phyloP scores from a whole-genome alignment of 2,797 vertebrate genomes.

The Petrocephalus schoutedeni region DNA sequence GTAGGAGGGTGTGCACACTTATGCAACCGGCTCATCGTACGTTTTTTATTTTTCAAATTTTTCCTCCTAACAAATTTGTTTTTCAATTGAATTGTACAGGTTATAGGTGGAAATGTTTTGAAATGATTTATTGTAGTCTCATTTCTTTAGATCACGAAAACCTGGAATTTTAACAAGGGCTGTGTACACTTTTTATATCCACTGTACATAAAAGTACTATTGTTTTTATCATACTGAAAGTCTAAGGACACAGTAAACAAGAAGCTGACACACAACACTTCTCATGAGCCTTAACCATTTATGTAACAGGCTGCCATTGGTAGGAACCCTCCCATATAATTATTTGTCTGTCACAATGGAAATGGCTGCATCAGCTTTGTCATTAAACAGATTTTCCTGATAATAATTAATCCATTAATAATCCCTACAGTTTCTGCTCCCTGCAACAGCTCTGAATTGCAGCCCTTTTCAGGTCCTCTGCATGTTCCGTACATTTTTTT shows the following conservation, averaged over 20 bases:
- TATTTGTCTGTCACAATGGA: neutral
- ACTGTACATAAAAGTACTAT: neutral
- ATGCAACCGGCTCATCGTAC: too few species aligned
- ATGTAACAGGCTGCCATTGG: neutral
- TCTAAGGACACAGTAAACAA: neutral
- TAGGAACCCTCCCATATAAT: neutral
- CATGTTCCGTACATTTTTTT: neutral
- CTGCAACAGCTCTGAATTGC: neutral
- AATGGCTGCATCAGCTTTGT: neutral
- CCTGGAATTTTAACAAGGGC: too few species aligned
- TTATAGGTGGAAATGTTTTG: too few species aligned
- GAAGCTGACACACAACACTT: neutral
- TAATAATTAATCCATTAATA: slow-evolving; percentile 13
- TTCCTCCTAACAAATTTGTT: too few species aligned
- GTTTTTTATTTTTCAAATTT: too few species aligned
- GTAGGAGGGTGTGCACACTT: too few species aligned
- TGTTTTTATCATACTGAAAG: neutral
- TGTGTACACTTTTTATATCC: too few species aligned
- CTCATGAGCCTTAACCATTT: neutral
- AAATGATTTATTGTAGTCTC: too few species aligned
- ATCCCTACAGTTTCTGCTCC: neutral
- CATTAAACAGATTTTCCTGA: neutral
- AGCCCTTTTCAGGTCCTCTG: neutral
- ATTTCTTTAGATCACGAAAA: too few species aligned
- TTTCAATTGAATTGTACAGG: too few species aligned